Evolutionary conservation across 2,888 invertebrate genomes (phyloP), one percentile per base, ranked within the genome.

Genomic region (Brachypterus glaber): DNA sequence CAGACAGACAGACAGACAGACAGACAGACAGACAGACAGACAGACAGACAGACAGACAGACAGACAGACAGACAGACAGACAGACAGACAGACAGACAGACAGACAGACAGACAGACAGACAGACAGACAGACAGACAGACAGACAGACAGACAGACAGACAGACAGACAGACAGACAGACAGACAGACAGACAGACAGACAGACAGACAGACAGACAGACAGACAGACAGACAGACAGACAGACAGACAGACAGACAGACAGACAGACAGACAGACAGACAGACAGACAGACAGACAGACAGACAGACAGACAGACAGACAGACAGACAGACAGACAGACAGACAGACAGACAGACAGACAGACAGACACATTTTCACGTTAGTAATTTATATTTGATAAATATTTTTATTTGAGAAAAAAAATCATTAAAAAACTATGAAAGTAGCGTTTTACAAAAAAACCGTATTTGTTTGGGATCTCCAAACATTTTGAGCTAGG

Each of bases 1-100:
- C 24, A 21, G 24, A 21, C 24, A 21, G 24, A 21, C 24, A 21
- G 24, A 21, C 24, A 21, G 24, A 21, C 24, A 21, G 24, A 21
- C 24, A 21, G 24, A 21, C 24, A 21, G 24, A 21, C 24, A 21
- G 24, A 21, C 24, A 21, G 24, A 21, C 24, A 21, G 24, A 21
- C 24, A 21, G 24, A 21, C 24, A 21, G 24, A 21, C 24, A 21
- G 24, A 21, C 24, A 21, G 24, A 21, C 24, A 21, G 24, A 21
- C 24, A 21, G 24, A 21, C 24, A 21, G 24, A 21, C 24, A 21
- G 24, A 21, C 24, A 21, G 24, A 21, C 24, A 21, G 24, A 21
- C 24, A 21, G 24, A 21, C 24, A 21, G 24, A 21, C 24, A 21
- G 24, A 21, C 24, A 21, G 24, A 21, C 24, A 21, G 24, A 21